Conservation (phyloP, 2,888 invertebrate genomes). For the Chrysodeixis includens region DNA sequence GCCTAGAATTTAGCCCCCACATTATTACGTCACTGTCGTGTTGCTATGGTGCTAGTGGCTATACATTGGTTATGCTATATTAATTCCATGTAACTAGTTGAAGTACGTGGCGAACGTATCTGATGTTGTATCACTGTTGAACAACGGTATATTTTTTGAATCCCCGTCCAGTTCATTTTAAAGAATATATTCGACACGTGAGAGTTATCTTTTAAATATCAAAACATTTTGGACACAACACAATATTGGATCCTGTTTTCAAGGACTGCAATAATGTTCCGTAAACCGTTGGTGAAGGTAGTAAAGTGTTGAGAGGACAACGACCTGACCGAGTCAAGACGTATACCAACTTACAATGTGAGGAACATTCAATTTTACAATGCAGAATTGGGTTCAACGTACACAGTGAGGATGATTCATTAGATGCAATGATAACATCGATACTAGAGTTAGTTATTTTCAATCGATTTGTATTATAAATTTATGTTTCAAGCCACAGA, state of each 20-base stretch:
- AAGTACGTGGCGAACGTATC: slow-evolving; percentile 53
- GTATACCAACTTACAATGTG: slow-evolving; percentile 80
- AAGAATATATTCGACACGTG: slow-evolving; percentile 38
- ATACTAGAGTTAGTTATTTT: slow-evolving; percentile 59
- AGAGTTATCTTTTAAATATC: slow-evolving; percentile 46
- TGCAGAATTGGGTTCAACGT: slow-evolving; percentile 78
- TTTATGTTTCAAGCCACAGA: slow-evolving; percentile 42
- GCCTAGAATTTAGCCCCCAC: slow-evolving; percentile 21
- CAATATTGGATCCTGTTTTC: slow-evolving; percentile 80
- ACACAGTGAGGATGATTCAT: slow-evolving; percentile 76
- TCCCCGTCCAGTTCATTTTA: slow-evolving; percentile 46
- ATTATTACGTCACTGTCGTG: slow-evolving; percentile 10
- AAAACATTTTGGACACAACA: slow-evolving; percentile 52
- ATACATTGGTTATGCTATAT: slow-evolving; percentile 25
- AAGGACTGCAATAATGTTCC: slow-evolving; percentile 83
- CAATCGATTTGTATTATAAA: slow-evolving; percentile 53
- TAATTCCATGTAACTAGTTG: slow-evolving; percentile 29
- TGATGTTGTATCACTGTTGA: slow-evolving; percentile 44
- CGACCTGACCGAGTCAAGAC: slow-evolving; percentile 85
- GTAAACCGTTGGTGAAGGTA: slow-evolving; percentile 84
- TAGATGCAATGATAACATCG: slow-evolving; percentile 75
- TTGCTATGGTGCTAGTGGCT: slow-evolving; percentile 20
- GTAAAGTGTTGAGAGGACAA: slow-evolving; percentile 83
- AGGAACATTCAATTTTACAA: slow-evolving; percentile 82
- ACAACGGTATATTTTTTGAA: slow-evolving; percentile 58